Percentiles rank a stretch among this genome's conserved stretches.
These are phyloP conservation scores for Agrypnia vestita DNA, from an alignment of 1,140 invertebrate genomes.

Conservation along the genomic window DNA sequence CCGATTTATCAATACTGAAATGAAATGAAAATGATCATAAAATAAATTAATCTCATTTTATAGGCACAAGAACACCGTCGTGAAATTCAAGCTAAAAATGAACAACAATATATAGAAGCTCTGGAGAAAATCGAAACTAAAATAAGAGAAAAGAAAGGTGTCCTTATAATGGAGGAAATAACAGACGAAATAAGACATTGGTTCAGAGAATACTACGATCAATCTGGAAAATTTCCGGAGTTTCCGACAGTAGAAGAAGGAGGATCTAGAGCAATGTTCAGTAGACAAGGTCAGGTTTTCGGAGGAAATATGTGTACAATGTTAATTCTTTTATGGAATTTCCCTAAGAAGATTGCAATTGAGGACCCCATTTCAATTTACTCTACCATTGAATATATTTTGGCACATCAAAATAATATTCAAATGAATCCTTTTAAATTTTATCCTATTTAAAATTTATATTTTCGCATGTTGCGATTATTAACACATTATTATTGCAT, in stretches of 20 bases:
- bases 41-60: conserved; percentile 3
- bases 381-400: no score
- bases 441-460: no score
- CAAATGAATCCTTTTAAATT: no score
- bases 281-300: conserved; percentile 75
- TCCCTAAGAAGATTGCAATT: no score
- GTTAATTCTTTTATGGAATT: no score
- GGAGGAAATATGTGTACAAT: no score
- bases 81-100: conserved; percentile 75
- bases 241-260: conserved; percentile 92
- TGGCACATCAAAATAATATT: no score
- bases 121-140: conserved; percentile 74
- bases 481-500: no score
- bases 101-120: conserved; percentile 77
- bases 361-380: no score
- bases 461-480: no score
- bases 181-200: conserved; percentile 89
- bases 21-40: neutral
- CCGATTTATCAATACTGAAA: no score
- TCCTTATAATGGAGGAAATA: conserved; percentile 85
- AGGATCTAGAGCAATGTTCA: conserved; percentile 88
- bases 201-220: conserved; percentile 85
- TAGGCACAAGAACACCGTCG: conserved; percentile 75
- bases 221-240: conserved; percentile 91
- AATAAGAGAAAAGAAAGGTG: conserved; percentile 77